Conservation (phyloP, 2,888 invertebrate genomes). For the Dolomedes plantarius region DNA sequence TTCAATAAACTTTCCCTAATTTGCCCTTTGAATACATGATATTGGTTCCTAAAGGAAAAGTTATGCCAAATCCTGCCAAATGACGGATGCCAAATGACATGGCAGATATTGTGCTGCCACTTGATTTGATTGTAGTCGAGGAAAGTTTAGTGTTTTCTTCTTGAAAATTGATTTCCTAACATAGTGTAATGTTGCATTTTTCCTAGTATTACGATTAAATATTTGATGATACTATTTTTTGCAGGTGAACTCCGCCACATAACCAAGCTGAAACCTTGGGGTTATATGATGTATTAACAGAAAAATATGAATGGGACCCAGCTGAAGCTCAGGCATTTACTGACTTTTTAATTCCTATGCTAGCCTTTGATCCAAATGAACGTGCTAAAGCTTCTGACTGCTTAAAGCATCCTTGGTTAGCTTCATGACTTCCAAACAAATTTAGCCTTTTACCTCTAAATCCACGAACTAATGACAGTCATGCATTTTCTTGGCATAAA, state of each 20-base stretch:
- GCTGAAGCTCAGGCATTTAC: conserved; percentile 94
- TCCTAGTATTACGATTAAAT: no score
- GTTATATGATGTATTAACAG: conserved; percentile 92
- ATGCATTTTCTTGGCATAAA: conserved; percentile 55
- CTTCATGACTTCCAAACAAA: conserved; percentile 67
- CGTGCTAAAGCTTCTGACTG: conserved; percentile 96
- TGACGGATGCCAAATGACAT: no score
- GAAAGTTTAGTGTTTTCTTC: no score
- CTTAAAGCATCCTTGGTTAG: conserved; percentile 95
- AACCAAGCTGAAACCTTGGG: conserved; percentile 96
- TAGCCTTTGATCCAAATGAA: conserved; percentile 94
- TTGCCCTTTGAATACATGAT: no score
- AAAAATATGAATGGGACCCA: conserved; percentile 97
- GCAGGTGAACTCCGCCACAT: conserved; percentile 93
- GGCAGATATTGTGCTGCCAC: no score
- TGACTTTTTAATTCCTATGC: conserved; percentile 96
- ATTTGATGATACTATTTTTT: conserved; percentile 32
- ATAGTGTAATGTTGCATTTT: no score
- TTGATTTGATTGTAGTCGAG: no score
- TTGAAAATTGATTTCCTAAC: no score
- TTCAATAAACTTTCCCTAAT: no score
- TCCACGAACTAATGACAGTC: conserved; percentile 61
- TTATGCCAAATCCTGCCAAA: no score
- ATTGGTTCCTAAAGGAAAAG: no score
- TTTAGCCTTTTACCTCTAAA: conserved; percentile 66